Base-by-base conservation (phyloP, 2,797 vertebrate species). In the Babyrousa celebensis region DNA sequence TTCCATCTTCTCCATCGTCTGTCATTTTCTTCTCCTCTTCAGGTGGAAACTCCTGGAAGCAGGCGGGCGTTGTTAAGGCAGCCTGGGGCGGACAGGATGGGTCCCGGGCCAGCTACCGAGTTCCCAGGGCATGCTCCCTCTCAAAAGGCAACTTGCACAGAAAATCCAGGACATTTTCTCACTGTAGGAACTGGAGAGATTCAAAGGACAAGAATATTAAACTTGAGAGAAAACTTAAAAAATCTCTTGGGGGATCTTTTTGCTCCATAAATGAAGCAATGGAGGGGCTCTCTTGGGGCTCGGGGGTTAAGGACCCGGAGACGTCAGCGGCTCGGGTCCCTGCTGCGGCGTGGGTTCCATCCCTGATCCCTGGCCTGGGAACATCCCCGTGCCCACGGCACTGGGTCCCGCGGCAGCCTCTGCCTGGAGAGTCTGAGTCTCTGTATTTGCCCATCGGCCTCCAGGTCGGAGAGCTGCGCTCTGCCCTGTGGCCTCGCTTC, bases 21-120 rank as follows among this genome's bases (percentile, higher is more conserved):
- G 21, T 86, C 74, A 63, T 97, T 96, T 97, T 85, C 56, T 94
- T n/a, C 87, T n/a, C 29, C 54, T 23, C 78, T 79, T 3, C 77
- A 79, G 87, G 12, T 10, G 89, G 60, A 80, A 56, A 93, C 8
- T 14, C 75, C 74, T 85, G 93, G 36, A 86, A 63, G 75, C 74
- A 60, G 86, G 5, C 32, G 77, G 1, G 79, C 9, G 25, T 21
- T 78, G 4, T 70, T 70, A 12, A 9, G 7, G 7, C 67, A 75
- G 2, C 65, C 52, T 48, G 48, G 71, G 97, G 94, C 3, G 0
- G 54, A 79, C 80, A 84, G 72, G 23, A 78, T 17, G 1, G 56
- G 43, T 79, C 27, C 16, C 48, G 36, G 14, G 74, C 40, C 58
- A 5, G 32, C 17, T 36, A 12, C 0, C 2, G 9, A 8, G 82